Evolutionary conservation across 2,888 invertebrate species (phyloP).

Genomic region (Drosophila mercatorum): DNA sequence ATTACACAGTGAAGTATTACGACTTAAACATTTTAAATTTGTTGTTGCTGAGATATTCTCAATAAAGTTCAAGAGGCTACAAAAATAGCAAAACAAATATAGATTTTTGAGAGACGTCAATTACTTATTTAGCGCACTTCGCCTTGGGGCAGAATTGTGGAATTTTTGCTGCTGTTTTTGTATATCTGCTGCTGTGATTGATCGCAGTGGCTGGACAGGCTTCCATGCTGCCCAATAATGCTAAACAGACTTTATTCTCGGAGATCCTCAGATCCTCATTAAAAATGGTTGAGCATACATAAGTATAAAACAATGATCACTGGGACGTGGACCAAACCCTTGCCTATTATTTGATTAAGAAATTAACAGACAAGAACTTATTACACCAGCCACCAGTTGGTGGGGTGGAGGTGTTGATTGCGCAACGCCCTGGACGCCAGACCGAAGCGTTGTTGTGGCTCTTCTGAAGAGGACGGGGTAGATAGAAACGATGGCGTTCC

Average conservation of each 20-base stretch:
- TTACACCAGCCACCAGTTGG: constrained; percentile 50
- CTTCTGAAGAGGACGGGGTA: neutral
- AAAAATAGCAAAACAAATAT: neutral
- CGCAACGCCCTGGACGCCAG: constrained; percentile 76
- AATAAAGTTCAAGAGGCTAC: neutral
- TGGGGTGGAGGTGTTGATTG: constrained; percentile 75
- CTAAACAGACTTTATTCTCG: constrained; percentile 64
- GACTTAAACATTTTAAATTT: neutral
- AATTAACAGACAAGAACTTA: constrained; percentile 73
- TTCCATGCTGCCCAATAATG: constrained; percentile 60
- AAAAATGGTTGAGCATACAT: constrained; percentile 5
- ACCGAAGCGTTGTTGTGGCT: neutral
- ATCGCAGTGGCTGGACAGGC: constrained; percentile 44
- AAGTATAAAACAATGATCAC: constrained; percentile 45
- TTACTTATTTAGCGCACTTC: neutral
- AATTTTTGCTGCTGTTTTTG: neutral
- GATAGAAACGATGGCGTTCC: constrained; percentile 69
- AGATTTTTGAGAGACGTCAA: constrained; percentile 1
- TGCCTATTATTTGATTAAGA: constrained; percentile 65
- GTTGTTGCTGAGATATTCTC: neutral
- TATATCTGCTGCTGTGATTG: constrained; percentile 29
- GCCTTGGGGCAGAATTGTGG: neutral
- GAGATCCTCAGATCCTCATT: constrained; percentile 7
- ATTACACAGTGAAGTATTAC: neutral
- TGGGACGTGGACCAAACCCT: constrained; percentile 35